Evolutionary conservation across 2,113 vertebrate species (phyloP), one percentile per base, ranked within the genome.

Genomic region (Spermophilus dauricus): DNA sequence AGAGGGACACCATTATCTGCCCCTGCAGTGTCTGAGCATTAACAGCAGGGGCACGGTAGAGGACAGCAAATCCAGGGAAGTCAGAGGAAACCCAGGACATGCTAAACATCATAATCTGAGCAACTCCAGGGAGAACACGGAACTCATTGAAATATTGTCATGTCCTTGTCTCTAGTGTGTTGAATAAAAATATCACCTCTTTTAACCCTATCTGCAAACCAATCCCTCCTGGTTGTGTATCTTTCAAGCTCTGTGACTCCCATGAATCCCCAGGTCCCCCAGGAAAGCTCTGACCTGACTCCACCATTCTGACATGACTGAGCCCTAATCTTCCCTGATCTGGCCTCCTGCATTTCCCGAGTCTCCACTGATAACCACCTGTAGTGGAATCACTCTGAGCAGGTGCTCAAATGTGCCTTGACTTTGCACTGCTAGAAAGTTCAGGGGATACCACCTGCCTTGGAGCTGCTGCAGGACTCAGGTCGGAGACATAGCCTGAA

Each of bases 11-110:
- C 2, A 1, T 70, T 75, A 9, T 5, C 24, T 12, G 22, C 26
- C 69, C 39, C 34, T 16, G 22, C 39, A n/a, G 67, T 28, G n/a
- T 37, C 20, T 63, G 63, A 75, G 45, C 37, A n/a, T 65, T 65
- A 4, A 26, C 34, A 56, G 11, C 63, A 48, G 61, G 45, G 53
- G 75, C 45, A 32, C 8, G 5, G 14, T 1, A 0, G 26, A 34
- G 8, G 9, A 22, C 18, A 5, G 12, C 65, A 72, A 63, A 13
- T 51, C 1, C 0, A 22, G n/a, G 11, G 28, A 18, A n/a, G 20
- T 1, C 4, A 2, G 10, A 37, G 61, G 39, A 51, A 48, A 22
- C 45, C 22, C 63, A 22, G 30, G 39, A 30, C 2, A 0, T 51
- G 72, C 32, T 34, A n/a, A 78, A 56, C 24, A 70, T 2, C n/a